Conservation (phyloP, 2,888 invertebrate genomes). For the Allacma fusca region DNA sequence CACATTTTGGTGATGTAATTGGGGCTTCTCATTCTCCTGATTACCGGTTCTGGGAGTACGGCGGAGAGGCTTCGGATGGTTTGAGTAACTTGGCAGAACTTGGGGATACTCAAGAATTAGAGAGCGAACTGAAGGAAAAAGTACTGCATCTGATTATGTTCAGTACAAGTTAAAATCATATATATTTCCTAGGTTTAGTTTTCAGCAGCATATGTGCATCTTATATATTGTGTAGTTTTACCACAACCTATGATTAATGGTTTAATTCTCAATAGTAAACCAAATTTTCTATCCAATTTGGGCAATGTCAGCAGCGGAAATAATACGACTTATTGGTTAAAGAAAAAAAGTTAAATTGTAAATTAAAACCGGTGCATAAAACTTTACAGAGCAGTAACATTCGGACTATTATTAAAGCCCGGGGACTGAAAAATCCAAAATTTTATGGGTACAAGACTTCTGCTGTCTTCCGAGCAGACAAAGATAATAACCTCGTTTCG, state of each 20-base stretch:
- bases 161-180: no score
- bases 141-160: no score
- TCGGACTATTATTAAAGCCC: slow-evolving; percentile 91
- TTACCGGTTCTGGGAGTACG: slow-evolving; percentile 70
- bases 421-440: slow-evolving; percentile 88
- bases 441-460: slow-evolving; percentile 82
- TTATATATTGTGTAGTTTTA: no score
- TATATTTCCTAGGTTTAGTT: no score
- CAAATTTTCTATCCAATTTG: no score
- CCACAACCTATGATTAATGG: no score
- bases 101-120: slow-evolving; percentile 69
- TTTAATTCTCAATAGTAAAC: no score
- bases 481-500: slow-evolving; percentile 90
- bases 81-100: slow-evolving; percentile 71
- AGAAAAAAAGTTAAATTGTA: no score
- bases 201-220: no score
- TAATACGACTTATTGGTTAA: no score
- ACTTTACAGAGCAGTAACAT: slow-evolving; percentile 79
- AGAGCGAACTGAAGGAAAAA: slow-evolving; percentile 70
- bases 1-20: slow-evolving; percentile 72
- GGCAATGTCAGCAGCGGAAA: no score
- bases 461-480: slow-evolving; percentile 89
- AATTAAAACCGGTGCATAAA: no score
- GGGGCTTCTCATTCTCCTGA: slow-evolving; percentile 69
- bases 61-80: slow-evolving; percentile 68